Conservation (phyloP, 2,797 vertebrate species). For the Hapalemur alaotrensis region DNA sequence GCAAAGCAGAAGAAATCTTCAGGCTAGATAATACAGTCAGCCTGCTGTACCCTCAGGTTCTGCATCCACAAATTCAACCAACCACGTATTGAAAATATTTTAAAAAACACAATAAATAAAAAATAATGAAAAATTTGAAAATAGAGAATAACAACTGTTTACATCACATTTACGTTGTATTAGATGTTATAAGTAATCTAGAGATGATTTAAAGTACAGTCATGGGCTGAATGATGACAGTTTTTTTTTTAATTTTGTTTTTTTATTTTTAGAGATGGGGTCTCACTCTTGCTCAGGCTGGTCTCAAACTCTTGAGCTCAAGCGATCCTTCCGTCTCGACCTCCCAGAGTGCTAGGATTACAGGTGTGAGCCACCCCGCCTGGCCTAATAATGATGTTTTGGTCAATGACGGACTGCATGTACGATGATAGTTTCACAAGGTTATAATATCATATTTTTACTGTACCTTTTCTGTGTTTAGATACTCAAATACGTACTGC, state of each 20-base stretch:
- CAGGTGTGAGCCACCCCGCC: background rate
- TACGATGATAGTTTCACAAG: background rate
- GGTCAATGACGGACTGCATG: background rate
- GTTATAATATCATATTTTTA: background rate
- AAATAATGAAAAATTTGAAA: background rate
- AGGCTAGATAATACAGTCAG: background rate
- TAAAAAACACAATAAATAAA: background rate
- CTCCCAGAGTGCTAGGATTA: background rate
- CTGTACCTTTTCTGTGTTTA: background rate
- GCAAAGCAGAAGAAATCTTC: background rate
- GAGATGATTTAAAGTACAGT: background rate
- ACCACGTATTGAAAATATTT: background rate
- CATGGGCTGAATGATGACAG: background rate
- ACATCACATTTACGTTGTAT: background rate
- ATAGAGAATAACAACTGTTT: background rate
- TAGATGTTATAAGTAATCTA: background rate
- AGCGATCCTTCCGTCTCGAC: accelerated
- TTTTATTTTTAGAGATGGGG: too few relatives aligned
- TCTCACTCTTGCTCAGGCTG: too few relatives aligned
- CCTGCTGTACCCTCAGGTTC: background rate
- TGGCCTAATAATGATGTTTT: background rate
- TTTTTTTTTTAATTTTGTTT: too few relatives aligned
- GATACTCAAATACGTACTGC: background rate
- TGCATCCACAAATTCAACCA: background rate
- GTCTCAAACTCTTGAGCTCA: too few relatives aligned